Conservation (phyloP, 2,888 invertebrate species). For the Aspidiotus rigidus region DNA sequence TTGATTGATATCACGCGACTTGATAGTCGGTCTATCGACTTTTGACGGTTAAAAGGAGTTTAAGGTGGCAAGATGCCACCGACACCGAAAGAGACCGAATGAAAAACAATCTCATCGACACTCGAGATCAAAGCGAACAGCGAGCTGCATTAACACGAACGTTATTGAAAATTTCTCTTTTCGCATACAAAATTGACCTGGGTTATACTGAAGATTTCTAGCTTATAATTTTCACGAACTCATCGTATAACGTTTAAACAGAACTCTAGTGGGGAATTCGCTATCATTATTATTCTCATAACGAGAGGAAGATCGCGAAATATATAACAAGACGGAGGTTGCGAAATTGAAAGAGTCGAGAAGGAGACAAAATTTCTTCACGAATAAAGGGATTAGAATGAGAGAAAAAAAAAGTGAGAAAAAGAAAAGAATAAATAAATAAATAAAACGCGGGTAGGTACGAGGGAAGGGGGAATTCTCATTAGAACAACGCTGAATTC, state of each 20-base stretch:
- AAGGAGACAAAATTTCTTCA: background rate
- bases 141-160: background rate
- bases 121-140: slow-evolving; percentile 10
- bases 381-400: slow-evolving; percentile 15
- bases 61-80: no score
- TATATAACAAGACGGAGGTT: slow-evolving; percentile 4
- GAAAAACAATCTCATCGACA: background rate
- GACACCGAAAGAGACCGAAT: no score
- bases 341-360: background rate
- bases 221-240: background rate
- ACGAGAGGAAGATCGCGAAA: slow-evolving; percentile 25
- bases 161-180: slow-evolving; percentile 25
- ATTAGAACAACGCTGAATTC: slow-evolving; percentile 30
- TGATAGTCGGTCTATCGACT: no score
- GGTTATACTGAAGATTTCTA: background rate
- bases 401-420: slow-evolving; percentile 4
- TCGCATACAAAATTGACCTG: slow-evolving; percentile 27
- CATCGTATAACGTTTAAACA: slow-evolving; percentile 14
- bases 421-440: slow-evolving; percentile 5
- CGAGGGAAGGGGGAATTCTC: slow-evolving; percentile 24
- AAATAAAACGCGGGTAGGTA: slow-evolving; percentile 15
- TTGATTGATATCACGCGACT: no score
- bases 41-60: no score
- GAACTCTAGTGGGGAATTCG: slow-evolving; percentile 7
- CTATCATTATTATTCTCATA: slow-evolving; percentile 29